These are phyloP conservation scores for Engystomops pustulosus DNA, from an alignment of 2,113 vertebrate genomes.

Conservation along the genomic window DNA sequence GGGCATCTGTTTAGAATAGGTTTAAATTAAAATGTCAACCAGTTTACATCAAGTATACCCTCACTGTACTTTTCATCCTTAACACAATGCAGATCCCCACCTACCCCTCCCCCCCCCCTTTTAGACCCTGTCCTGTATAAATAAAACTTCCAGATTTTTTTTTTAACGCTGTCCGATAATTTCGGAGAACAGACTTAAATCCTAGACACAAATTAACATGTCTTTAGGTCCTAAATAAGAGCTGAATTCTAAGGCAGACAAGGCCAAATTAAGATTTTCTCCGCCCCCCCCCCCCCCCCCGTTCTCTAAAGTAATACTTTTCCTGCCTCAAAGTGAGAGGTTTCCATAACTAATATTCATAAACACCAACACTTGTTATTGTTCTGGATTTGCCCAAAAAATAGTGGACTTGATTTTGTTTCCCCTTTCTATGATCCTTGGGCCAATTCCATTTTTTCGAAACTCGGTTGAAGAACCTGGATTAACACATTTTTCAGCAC, in stretches of 20 bases:
- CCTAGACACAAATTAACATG: conserved; percentile 19
- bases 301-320: no score
- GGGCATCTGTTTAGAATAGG: conserved; percentile 53
- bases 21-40: conserved; percentile 56
- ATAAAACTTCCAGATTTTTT: conserved; percentile 17
- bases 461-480: no score
- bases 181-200: conserved; percentile 10
- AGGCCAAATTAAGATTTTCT: background rate
- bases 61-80: conserved; percentile 29
- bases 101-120: background rate
- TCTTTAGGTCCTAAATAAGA: background rate
- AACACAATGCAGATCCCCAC: conserved; percentile 49
- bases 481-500: no score
- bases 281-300: no score
- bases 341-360: no score
- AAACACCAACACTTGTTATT: no score
- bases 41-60: conserved; percentile 51
- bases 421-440: no score
- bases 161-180: conserved; percentile 27
- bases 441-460: no score
- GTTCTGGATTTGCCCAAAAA: no score
- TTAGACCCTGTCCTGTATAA: conserved; percentile 4
- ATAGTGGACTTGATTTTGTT: no score
- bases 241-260: background rate
- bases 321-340: no score